phyloP scores from a whole-genome alignment of 2,888 invertebrate species.

The Pristionchus exspectatus region DNA sequence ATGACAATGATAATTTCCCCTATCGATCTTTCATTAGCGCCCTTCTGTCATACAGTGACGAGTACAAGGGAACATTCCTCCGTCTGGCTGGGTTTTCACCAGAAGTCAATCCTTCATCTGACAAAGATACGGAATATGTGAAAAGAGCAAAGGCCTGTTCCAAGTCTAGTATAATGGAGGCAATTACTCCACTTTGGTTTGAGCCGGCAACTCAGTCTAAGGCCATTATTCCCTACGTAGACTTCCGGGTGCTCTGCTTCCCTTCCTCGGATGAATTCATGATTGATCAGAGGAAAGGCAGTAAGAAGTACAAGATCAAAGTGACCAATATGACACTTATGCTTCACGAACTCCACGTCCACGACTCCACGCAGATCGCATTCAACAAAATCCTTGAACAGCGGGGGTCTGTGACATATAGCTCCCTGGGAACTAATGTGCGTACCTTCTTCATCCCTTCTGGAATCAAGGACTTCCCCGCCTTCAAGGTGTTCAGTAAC shows the following conservation, averaged over 20 bases:
- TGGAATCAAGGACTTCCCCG: background rate
- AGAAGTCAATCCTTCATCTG: background rate
- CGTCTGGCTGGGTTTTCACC: background rate
- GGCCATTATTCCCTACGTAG: background rate
- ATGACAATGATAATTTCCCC: constrained; percentile 36
- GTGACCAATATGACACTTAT: background rate
- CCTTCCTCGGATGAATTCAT: constrained; percentile 32
- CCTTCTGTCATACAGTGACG: background rate
- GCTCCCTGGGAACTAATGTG: background rate
- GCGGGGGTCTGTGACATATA: background rate
- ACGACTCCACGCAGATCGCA: background rate
- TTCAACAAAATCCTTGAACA: background rate
- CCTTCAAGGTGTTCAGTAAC: constrained; percentile 20
- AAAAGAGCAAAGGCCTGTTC: background rate
- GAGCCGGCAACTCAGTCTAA: constrained; percentile 2
- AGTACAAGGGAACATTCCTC: constrained; percentile 1
- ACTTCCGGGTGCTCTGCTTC: background rate
- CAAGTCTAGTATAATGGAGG: background rate
- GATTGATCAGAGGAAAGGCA: background rate
- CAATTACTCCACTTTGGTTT: constrained; percentile 5
- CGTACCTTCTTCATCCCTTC: background rate
- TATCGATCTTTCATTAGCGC: constrained; percentile 9
- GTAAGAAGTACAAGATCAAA: background rate
- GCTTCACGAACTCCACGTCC: background rate
- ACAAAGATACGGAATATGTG: background rate